Conservation (phyloP, 2,797 vertebrate genomes). For the Rhadinocentrus ornatus region DNA sequence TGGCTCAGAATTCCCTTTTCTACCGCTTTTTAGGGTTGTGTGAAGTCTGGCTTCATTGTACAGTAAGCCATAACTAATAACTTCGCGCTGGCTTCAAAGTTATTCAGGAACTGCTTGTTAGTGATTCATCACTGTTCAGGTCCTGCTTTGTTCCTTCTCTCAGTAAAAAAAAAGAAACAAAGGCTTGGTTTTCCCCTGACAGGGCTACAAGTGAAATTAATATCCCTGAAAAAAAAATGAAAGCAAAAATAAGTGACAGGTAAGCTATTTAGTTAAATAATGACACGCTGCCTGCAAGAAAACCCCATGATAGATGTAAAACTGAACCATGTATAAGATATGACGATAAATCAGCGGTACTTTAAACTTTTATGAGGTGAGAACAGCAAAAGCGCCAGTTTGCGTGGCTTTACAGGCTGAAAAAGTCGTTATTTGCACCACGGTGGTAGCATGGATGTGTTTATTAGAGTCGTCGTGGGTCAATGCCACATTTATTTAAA, state of each 20-base stretch:
- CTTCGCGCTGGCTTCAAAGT: constrained; percentile 6
- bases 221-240: background rate
- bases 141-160: background rate
- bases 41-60: constrained; percentile 43
- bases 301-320: background rate
- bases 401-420: background rate
- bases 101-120: constrained; percentile 23
- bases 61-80: constrained; percentile 24
- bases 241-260: background rate
- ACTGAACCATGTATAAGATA: background rate
- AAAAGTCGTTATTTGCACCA: background rate
- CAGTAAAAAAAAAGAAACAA: background rate
- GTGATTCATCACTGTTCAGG: constrained; percentile 10
- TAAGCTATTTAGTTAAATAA: constrained; percentile 7
- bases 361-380: constrained; percentile 33
- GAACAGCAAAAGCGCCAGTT: background rate
- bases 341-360: background rate
- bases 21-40: constrained; percentile 32
- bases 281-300: background rate
- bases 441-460: background rate
- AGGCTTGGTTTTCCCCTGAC: background rate
- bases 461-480: constrained; percentile 15
- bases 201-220: background rate
- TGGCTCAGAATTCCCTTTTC: constrained; percentile 46
- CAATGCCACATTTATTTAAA: background rate